Base-by-base conservation (phyloP, 2,113 vertebrate species). In the Nothoprocta perdicaria region DNA sequence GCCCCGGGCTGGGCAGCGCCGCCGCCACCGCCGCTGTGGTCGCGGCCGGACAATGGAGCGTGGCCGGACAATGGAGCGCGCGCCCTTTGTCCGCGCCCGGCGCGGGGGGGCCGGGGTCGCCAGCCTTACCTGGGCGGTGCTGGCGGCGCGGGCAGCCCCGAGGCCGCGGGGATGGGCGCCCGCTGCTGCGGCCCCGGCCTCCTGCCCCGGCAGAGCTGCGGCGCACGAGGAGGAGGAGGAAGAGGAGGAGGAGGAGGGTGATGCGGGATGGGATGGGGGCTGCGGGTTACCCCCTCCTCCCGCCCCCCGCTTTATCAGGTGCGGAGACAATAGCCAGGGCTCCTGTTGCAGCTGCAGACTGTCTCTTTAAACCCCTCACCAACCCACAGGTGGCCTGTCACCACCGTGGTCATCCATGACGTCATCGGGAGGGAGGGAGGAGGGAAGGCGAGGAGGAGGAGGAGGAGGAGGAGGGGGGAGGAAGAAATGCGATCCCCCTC, bases 331-430 rank as follows among this genome's bases (percentile, higher is more conserved):
- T 95, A 80, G 93, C 92, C 63, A 57, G 66, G 75, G 84, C 95
- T 96, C 93, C 91, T 80, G 91, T 93, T 95, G 92, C 90, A 80
- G 62, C 91, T 88, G 93, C 86, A 92, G 92, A 95, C 93, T 90
- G 97, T 95, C 92, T 96, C 96, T 97, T 98, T 98, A 98, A 98
- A 98, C 97, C 97, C 92, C 78, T 96, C 92, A 92, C 58, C 96
- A 95, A 88, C 96, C 97, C 96, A 97, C 97, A 97, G 98, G 97
- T 98, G 98, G 97, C 97, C 97, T 97, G 97, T 98, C 98, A 97
- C 96, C 96, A 96, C 96, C 97, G 80, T 69, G 94, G 97, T 97
- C 90, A 94, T 90, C 94, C 93, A 92, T 98, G 98, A 98, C 98
- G 98, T 98, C 98, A 98, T 89, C 94, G 83, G 86, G 90, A 96